These are phyloP conservation scores for Psilopsiagon aurifrons DNA, from an alignment of 2,113 vertebrate species.

Conservation along the genomic window DNA sequence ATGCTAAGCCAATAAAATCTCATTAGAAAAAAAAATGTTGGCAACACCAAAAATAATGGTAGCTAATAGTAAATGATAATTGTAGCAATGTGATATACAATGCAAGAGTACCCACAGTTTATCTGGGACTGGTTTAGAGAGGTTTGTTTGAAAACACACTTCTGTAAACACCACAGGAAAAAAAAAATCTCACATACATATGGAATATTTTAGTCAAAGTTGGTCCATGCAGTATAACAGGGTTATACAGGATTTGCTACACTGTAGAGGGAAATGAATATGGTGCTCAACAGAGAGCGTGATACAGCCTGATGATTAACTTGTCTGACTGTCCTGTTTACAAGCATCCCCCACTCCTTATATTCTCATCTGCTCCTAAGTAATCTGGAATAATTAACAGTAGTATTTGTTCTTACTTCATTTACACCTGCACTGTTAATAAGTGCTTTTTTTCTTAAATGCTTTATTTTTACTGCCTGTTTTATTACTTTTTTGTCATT, in stretches of 20 bases:
- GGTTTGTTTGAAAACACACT: background rate
- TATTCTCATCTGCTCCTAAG: background rate
- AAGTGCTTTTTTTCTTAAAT: conserved; percentile 40
- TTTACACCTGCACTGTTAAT: conserved; percentile 7
- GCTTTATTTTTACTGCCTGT: background rate
- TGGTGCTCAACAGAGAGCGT: background rate
- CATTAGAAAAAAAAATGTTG: background rate
- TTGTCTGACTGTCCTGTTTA: background rate
- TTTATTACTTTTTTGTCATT: conserved; percentile 15
- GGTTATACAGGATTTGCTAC: background rate
- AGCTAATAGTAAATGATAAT: background rate
- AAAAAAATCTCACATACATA: background rate
- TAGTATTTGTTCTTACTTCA: conserved; percentile 53
- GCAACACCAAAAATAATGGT: background rate
- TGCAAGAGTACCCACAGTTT: background rate
- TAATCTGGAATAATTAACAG: conserved; percentile 34
- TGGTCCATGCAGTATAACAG: background rate
- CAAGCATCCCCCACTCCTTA: background rate
- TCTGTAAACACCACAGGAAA: background rate
- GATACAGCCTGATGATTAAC: background rate
- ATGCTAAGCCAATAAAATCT: background rate
- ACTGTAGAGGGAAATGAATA: background rate
- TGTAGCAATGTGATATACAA: background rate
- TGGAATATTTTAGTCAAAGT: background rate
- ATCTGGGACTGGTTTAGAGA: background rate